Conservation (phyloP, 1,140 invertebrate genomes). For the Brachionus rubens region DNA sequence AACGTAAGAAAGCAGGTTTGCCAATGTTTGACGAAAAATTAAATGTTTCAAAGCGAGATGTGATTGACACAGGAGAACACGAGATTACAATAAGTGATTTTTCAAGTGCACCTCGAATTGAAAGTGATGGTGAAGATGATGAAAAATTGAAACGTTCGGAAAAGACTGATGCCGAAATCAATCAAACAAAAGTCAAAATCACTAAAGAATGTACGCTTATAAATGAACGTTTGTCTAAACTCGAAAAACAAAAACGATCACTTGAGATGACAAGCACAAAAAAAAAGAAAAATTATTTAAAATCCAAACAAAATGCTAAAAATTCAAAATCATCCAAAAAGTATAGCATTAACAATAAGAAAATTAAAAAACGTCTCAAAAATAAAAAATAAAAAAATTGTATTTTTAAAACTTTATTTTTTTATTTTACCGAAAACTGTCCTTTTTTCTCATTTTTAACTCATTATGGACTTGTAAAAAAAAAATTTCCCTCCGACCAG, state of each 20-base stretch:
- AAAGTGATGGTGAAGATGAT: not conserved
- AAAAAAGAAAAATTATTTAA: constrained; percentile 33
- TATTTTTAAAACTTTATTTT: constrained; percentile 1
- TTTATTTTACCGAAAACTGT: not conserved
- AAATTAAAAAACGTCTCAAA: constrained; percentile 13
- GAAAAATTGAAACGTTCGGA: not conserved
- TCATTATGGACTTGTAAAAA: no score
- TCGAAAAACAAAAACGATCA: constrained; percentile 20
- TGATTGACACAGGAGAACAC: constrained; percentile 16
- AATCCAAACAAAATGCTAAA: constrained; percentile 36
- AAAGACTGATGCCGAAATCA: constrained; percentile 44
- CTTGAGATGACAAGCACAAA: not conserved
- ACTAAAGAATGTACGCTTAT: constrained; percentile 12
- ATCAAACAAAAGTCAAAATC: not conserved
- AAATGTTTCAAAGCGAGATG: not conserved
- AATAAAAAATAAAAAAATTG: constrained; percentile 25
- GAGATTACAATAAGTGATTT: constrained; percentile 28
- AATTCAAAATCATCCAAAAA: constrained; percentile 45
- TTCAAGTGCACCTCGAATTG: not conserved
- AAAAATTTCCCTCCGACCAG: no score
- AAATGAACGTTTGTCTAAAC: not conserved
- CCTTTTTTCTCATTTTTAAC: no score
- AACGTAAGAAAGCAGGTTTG: constrained; percentile 33
- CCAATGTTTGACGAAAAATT: constrained; percentile 23
- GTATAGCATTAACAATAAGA: not conserved